Evolutionary conservation across 1,140 invertebrate species (phyloP).

Genomic region (Tyrophagus putrescentiae): DNA sequence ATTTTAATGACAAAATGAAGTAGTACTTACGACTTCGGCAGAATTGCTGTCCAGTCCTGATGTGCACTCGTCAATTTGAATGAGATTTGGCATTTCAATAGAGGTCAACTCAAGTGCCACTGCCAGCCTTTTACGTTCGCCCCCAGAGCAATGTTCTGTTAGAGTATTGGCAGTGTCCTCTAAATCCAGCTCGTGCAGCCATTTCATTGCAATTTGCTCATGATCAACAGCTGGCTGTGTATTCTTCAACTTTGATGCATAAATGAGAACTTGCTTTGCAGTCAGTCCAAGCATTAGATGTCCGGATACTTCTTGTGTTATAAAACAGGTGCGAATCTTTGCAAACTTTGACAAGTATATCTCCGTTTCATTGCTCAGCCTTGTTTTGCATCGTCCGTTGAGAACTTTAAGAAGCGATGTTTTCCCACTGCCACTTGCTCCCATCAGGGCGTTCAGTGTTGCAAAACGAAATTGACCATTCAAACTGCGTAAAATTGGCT

Average conservation of each 20-base stretch:
- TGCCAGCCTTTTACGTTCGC: too few relatives aligned
- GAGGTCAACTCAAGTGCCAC: too few relatives aligned
- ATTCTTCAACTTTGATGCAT: slow-evolving; percentile 3
- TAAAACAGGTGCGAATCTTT: slow-evolving; percentile 7
- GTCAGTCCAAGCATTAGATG: neutral
- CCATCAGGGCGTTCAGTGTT: neutral
- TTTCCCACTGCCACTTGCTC: neutral
- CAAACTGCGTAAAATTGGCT: too few relatives aligned
- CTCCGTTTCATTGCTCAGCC: neutral
- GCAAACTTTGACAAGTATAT: neutral
- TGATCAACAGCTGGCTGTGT: neutral
- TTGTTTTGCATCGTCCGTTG: neutral
- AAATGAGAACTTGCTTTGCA: neutral
- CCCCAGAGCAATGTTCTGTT: too few relatives aligned
- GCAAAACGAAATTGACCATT: neutral
- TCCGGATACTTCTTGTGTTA: neutral
- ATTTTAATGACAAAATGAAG: too few relatives aligned
- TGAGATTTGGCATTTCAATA: too few relatives aligned
- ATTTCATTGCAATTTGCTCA: neutral
- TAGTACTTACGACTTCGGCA: too few relatives aligned
- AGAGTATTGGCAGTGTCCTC: too few relatives aligned
- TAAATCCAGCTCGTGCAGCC: neutral
- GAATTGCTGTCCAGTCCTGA: too few relatives aligned
- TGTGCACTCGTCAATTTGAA: too few relatives aligned
- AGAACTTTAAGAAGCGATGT: neutral